These are phyloP conservation scores for Delichon dasypus DNA, from an alignment of 2,797 vertebrate species.

Conservation along the genomic window DNA sequence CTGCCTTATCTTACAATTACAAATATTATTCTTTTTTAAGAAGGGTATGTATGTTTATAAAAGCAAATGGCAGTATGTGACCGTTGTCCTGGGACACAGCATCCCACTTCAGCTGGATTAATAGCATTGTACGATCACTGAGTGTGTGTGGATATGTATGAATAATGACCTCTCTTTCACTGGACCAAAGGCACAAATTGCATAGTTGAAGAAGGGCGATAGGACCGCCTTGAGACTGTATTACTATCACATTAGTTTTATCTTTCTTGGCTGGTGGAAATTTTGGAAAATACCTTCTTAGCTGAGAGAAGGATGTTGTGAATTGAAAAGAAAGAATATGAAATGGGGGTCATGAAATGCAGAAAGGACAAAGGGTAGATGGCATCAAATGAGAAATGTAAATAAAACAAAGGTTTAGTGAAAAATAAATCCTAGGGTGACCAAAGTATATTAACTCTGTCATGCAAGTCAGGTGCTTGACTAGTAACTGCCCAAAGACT, in stretches of 20 bases:
- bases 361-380: background rate
- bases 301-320: background rate
- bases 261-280: background rate
- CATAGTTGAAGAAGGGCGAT: background rate
- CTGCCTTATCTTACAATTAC: background rate
- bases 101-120: background rate
- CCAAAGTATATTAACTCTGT: slow-evolving; percentile 7
- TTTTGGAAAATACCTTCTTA: background rate
- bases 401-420: background rate
- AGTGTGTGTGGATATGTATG: background rate
- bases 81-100: background rate
- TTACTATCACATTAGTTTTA: background rate
- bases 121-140: background rate
- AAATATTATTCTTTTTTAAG: background rate
- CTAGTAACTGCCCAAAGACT: background rate
- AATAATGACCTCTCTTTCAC: background rate
- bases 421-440: background rate
- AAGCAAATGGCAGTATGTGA: background rate
- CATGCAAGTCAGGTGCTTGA: background rate
- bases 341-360: background rate
- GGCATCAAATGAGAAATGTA: background rate
- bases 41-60: background rate
- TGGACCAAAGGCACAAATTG: background rate
- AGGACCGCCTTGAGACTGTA: background rate
- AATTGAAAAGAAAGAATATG: background rate